A percentile compares a stretch with the other conserved stretches of the same genome.
Evolutionary conservation across 2,113 vertebrate species (phyloP).

Genomic region (Sarotherodon lohbergeri): DNA sequence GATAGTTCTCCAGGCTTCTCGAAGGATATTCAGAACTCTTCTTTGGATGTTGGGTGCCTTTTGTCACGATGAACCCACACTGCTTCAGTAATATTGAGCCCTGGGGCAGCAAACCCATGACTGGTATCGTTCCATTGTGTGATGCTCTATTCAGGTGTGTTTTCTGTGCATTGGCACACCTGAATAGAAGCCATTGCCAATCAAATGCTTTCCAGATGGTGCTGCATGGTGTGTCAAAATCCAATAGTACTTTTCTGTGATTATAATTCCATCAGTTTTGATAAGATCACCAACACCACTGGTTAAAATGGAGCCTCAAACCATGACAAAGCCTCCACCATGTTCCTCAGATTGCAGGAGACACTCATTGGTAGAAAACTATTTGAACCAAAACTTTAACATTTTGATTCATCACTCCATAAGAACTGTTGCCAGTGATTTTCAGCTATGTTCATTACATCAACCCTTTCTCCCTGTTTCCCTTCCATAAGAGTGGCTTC

Average conservation of each 20-base stretch:
- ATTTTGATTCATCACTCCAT: neutral
- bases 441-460: neutral
- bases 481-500: neutral
- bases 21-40: neutral
- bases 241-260: neutral
- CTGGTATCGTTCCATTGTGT: neutral
- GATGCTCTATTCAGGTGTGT: neutral
- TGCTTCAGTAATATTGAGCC: neutral
- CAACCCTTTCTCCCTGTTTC: neutral
- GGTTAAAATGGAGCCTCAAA: neutral
- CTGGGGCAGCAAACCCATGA: neutral
- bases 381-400: neutral
- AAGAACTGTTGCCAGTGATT: neutral
- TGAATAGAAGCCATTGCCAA: neutral
- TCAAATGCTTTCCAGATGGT: neutral
- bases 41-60: neutral
- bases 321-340: neutral
- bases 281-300: neutral
- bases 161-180: neutral
- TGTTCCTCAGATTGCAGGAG: neutral
- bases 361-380: neutral
- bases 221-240: neutral
- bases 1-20: neutral
- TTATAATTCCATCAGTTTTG: neutral
- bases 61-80: neutral